Percentiles rank a stretch among this genome's conserved stretches.
phyloP scores from a whole-genome alignment of 92 coral and sea anemone genomes.

The Phenganax stokvisi region DNA sequence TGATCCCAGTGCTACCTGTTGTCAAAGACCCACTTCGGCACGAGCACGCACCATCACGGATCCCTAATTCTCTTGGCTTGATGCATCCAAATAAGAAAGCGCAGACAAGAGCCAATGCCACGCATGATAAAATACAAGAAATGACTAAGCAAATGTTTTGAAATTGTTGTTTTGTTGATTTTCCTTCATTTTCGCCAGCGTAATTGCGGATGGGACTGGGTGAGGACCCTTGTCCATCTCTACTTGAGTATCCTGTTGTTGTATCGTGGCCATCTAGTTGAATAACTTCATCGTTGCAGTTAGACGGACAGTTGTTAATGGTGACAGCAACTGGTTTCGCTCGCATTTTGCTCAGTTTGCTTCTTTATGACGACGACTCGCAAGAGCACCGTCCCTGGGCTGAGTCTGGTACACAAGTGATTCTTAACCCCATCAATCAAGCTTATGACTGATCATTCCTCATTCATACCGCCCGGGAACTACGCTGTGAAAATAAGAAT shows the following conservation, averaged over 20 bases:
- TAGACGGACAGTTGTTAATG: background rate
- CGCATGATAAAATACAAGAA: background rate
- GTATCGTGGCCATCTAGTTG: background rate
- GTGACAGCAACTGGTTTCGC: background rate
- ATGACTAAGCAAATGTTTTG: background rate
- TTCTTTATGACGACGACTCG: no score
- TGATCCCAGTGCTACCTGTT: no score
- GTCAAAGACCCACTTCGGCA: background rate
- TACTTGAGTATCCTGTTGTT: background rate
- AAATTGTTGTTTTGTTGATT: background rate
- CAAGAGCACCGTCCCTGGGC: no score
- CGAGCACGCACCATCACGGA: background rate
- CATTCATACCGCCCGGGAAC: no score
- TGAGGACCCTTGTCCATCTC: background rate
- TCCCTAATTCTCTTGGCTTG: background rate
- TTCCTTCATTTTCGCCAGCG: background rate
- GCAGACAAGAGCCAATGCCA: background rate
- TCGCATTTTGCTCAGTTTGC: background rate
- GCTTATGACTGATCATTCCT: no score
- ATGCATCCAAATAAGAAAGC: background rate
- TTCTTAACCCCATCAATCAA: no score
- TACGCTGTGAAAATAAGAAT: no score
- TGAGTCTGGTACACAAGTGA: no score
- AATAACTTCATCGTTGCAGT: constrained; percentile 4
- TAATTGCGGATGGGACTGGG: background rate